Percentiles rank a stretch among this genome's conserved stretches.
These are phyloP conservation scores for Lithophane semibrunnea DNA, from an alignment of 2,888 invertebrate species.

Conservation along the genomic window DNA sequence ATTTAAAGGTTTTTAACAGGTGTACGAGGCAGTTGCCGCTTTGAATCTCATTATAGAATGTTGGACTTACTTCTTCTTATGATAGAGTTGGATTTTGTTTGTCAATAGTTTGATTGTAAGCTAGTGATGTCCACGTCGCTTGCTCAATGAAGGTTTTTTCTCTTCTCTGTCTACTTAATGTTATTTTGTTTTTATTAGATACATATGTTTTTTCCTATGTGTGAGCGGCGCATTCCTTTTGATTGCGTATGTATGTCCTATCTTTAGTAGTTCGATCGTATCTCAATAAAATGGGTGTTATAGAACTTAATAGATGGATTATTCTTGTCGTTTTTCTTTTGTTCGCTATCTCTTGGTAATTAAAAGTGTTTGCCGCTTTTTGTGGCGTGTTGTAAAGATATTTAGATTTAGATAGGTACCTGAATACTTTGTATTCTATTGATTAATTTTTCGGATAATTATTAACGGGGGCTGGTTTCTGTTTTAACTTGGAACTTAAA, in stretches of 20 bases:
- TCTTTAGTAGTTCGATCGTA: slow-evolving; percentile 78
- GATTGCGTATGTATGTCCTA: slow-evolving; percentile 76
- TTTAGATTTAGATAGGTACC: slow-evolving; percentile 36
- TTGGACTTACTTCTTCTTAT: neutral
- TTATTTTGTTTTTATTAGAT: slow-evolving; percentile 88
- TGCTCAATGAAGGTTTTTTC: slow-evolving; percentile 82
- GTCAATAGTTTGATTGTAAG: slow-evolving; percentile 22
- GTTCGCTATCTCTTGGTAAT: slow-evolving; percentile 73
- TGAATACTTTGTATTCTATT: slow-evolving; percentile 40
- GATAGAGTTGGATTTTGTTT: slow-evolving; percentile 47
- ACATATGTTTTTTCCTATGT: slow-evolving; percentile 83
- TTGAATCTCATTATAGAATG: slow-evolving; percentile 49
- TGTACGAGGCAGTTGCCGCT: slow-evolving; percentile 77
- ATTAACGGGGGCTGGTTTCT: neutral
- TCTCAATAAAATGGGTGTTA: slow-evolving; percentile 86
- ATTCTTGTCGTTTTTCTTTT: slow-evolving; percentile 76
- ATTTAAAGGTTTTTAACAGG: slow-evolving; percentile 86
- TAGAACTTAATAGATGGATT: slow-evolving; percentile 85
- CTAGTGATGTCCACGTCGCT: slow-evolving; percentile 74
- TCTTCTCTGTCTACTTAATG: slow-evolving; percentile 83
- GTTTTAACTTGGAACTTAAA: neutral
- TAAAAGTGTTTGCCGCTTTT: slow-evolving; percentile 75
- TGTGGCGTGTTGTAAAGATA: slow-evolving; percentile 52
- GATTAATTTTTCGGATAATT: slow-evolving; percentile 29
- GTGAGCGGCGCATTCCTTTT: slow-evolving; percentile 84